A percentile compares a stretch with the other conserved stretches of the same genome.
Conservation (phyloP, 2,888 invertebrate genomes). For the Drosophila tripunctata region DNA sequence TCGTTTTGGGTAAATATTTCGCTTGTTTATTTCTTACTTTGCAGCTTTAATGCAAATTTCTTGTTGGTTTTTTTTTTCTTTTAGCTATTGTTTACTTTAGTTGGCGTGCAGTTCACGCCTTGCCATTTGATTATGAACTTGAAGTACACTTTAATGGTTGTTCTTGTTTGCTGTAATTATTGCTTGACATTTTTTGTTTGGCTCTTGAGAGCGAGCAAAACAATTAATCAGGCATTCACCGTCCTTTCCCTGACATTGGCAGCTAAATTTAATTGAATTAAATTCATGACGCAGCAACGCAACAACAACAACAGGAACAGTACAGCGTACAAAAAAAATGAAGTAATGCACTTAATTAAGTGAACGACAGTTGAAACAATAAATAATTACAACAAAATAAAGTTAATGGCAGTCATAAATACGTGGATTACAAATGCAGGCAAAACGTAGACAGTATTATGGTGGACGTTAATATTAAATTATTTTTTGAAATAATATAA, state of each 20-base stretch:
- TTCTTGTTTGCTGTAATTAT: conserved; percentile 5
- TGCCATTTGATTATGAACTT: conserved; percentile 52
- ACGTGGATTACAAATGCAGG: conserved; percentile 7
- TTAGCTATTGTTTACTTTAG: conserved; percentile 13
- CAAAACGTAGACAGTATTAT: neutral
- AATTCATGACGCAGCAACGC: conserved; percentile 27
- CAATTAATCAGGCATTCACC: conserved; percentile 52
- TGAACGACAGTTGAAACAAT: conserved; percentile 26
- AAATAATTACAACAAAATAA: conserved; percentile 35
- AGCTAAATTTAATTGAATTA: conserved; percentile 55
- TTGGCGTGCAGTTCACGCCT: conserved; percentile 62
- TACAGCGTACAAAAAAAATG: too few species aligned
- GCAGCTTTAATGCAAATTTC: conserved; percentile 42
- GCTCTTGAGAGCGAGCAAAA: conserved; percentile 15
- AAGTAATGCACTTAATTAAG: conserved; percentile 36
- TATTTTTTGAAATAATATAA: neutral
- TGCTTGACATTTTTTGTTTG: conserved; percentile 21
- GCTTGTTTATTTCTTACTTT: conserved; percentile 55
- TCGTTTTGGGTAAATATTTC: conserved; percentile 59
- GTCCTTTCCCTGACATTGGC: conserved; percentile 26
- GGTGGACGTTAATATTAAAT: neutral
- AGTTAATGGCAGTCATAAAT: conserved; percentile 11
- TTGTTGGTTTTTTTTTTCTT: conserved; percentile 1
- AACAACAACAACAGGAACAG: neutral
- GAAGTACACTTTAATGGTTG: conserved; percentile 19